Percentiles rank a stretch among this genome's conserved stretches.
These are phyloP conservation scores for Crotalus helleri DNA, from an alignment of 2,113 vertebrate genomes.

Conservation along the genomic window DNA sequence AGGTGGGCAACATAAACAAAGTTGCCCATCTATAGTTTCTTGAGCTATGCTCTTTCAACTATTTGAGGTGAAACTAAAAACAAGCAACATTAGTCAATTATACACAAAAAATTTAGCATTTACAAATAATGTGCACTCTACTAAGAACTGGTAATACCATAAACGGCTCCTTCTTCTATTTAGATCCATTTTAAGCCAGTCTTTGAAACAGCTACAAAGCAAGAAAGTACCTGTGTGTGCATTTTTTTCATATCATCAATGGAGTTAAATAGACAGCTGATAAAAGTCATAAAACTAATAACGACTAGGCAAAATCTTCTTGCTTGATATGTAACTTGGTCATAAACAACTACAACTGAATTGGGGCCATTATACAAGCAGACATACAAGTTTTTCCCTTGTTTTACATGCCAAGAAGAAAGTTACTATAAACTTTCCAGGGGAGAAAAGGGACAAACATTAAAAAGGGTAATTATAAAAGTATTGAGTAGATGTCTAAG, in stretches of 20 bases:
- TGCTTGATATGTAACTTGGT: not conserved
- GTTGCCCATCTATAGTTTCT: not conserved
- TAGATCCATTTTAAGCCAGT: not conserved
- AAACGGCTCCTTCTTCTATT: not conserved
- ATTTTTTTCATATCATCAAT: not conserved
- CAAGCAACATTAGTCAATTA: not conserved
- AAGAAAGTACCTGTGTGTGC: not conserved
- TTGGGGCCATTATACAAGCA: not conserved
- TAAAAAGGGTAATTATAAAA: not conserved
- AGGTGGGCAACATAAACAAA: slow-evolving; percentile 16
- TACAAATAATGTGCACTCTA: not conserved
- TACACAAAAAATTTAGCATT: not conserved
- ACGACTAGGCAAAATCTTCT: not conserved
- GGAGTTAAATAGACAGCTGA: not conserved
- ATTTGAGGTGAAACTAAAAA: not conserved
- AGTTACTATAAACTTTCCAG: not conserved
- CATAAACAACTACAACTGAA: not conserved
- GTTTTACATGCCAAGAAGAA: not conserved
- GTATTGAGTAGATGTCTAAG: slow-evolving; percentile 6
- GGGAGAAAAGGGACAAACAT: not conserved
- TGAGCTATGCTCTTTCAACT: not conserved
- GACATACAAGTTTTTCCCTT: not conserved
- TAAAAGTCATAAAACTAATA: not conserved
- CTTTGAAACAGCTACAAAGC: not conserved
- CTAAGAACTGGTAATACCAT: no score